phyloP scores from a whole-genome alignment of 2,113 vertebrate genomes.

The Dipodomys spectabilis region DNA sequence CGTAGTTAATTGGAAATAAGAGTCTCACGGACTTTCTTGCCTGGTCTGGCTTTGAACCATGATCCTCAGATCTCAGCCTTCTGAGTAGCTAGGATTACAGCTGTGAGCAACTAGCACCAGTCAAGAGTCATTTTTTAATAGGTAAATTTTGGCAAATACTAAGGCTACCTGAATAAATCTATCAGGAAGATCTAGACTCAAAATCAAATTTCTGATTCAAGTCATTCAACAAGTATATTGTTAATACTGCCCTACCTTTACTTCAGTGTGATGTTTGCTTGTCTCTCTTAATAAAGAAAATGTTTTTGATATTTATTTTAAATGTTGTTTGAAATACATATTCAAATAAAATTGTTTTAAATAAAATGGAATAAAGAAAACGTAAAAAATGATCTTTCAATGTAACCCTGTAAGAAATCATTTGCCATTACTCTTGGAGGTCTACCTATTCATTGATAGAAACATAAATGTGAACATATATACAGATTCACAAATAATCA shows the following conservation, averaged over 20 bases:
- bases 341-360: neutral
- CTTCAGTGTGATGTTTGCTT: neutral
- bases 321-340: neutral
- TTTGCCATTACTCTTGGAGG: neutral
- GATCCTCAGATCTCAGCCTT: too few relatives aligned
- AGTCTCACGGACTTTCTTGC: too few relatives aligned
- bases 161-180: neutral
- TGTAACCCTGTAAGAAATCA: neutral
- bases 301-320: neutral
- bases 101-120: too few relatives aligned
- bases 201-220: neutral
- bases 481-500: neutral
- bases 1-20: too few relatives aligned
- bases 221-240: neutral
- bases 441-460: neutral
- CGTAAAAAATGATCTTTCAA: neutral
- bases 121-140: neutral
- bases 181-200: neutral
- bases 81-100: too few relatives aligned
- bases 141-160: neutral
- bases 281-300: neutral
- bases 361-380: neutral
- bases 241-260: neutral
- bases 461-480: neutral
- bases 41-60: too few relatives aligned